Base-by-base conservation (phyloP, 2,113 vertebrate species). In the Pangasianodon hypophthalmus region DNA sequence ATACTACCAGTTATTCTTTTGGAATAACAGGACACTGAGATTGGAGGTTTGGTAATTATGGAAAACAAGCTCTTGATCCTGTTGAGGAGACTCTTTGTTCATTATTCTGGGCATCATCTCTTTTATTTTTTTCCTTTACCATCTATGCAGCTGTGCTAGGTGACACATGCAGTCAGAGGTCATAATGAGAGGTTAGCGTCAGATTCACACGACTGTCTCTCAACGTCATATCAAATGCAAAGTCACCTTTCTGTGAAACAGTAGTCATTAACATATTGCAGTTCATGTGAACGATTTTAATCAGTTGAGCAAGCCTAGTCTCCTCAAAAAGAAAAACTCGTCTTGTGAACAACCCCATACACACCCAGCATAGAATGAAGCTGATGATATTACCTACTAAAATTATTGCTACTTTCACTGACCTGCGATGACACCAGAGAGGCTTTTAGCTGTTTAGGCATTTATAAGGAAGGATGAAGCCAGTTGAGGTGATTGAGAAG, bases 1-100 rank as follows among this genome's bases (percentile, higher is more conserved):
- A 62, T 73, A 84, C 84, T 88, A n/a, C 37, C 50, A 67, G n/a
- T n/a, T n/a, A 62, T 89, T 56, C 54, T 73, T 16, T 71, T 88
- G 9, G 19, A 73, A 62, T 48, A 81, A 48, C 56, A 29, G 50
- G 85, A 58, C 46, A 6, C 67, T 77, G 79, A 87, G 84, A 64
- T 50, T 88, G 73, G 37, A 67, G 50, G 44, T 84, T 91, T 77
- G 44, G 87, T 52, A 56, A 77, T 90, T 1, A 32, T 37, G 29
- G 41, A 73, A 29, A 4, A 58, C 41, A 62, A 89, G 86, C 88
- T 89, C 85, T 64, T 91, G 92, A 91, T 85, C 91, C 91, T 88
- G 89, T 91, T 84, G 86, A 96, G 96, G 94, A 94, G 96, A 97
- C 96, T 95, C 91, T 92, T 75, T 95, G 91, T 93, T 91, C 84